Evolutionary conservation across 1,140 invertebrate genomes (phyloP).

Genomic region (Diachasma alloeum): DNA sequence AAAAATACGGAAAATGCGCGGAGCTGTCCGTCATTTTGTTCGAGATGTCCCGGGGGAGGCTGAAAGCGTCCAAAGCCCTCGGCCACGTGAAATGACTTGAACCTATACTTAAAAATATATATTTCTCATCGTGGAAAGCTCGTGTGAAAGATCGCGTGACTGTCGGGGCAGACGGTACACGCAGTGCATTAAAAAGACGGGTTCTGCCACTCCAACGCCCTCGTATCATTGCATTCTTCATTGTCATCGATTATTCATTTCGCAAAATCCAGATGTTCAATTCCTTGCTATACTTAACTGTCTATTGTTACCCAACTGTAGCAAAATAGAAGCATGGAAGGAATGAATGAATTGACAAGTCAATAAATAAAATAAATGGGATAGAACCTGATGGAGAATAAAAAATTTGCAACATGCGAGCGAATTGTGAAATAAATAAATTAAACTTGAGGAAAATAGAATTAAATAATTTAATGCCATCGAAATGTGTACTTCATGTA

Average conservation of each 20-base stretch:
- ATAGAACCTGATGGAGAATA: too few species aligned
- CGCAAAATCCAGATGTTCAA: not conserved
- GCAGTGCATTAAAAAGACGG: not conserved
- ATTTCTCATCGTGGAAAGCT: slow-evolving; percentile 24
- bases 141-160: slow-evolving; percentile 13
- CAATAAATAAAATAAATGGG: too few species aligned
- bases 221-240: not conserved
- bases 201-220: not conserved
- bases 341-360: too few species aligned
- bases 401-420: too few species aligned
- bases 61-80: not conserved
- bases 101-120: slow-evolving; percentile 31
- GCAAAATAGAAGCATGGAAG: too few species aligned
- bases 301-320: too few species aligned
- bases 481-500: too few species aligned
- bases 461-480: too few species aligned
- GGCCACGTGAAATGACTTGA: not conserved
- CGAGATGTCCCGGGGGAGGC: not conserved
- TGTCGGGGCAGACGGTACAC: not conserved
- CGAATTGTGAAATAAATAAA: too few species aligned
- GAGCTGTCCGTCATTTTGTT: not conserved
- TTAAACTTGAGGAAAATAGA: too few species aligned
- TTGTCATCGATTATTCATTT: not conserved
- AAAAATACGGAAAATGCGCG: not conserved
- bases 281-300: not conserved